Evolutionary conservation across 2,888 invertebrate species (phyloP).

Genomic region (Philereme vetulata): DNA sequence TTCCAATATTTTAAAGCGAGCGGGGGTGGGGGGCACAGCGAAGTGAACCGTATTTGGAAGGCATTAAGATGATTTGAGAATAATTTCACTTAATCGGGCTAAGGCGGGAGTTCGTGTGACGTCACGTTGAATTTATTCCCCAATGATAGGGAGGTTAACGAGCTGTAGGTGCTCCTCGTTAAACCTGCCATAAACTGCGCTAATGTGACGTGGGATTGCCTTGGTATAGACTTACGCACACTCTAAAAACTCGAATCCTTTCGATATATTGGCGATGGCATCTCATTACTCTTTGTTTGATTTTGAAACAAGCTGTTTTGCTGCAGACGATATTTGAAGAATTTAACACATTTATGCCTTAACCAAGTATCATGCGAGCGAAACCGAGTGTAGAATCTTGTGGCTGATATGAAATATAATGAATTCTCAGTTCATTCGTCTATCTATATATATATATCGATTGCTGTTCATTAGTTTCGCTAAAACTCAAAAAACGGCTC

Average conservation of each 20-base stretch:
- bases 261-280: constrained; percentile 36
- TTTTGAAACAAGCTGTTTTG: constrained; percentile 33
- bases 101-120: constrained; percentile 50
- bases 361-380: no score
- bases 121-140: constrained; percentile 61
- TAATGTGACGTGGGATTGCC: constrained; percentile 65
- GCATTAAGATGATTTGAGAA: constrained; percentile 46
- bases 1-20: constrained; percentile 53
- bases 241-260: constrained; percentile 39
- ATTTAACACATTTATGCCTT: constrained; percentile 5
- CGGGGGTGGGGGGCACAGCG: constrained; percentile 31
- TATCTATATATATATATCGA: no score
- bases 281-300: constrained; percentile 35
- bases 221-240: constrained; percentile 46
- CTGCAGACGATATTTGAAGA: constrained; percentile 25
- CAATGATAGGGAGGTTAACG: constrained; percentile 69
- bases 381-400: no score
- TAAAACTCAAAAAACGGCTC: no score
- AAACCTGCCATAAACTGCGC: constrained; percentile 63
- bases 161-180: constrained; percentile 66
- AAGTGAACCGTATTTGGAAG: constrained; percentile 46
- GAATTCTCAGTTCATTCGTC: no score
- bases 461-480: no score
- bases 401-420: no score
- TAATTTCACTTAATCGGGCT: constrained; percentile 49